Evolutionary conservation across 2,888 invertebrate genomes (phyloP).

Genomic region (Tipula lateralis): DNA sequence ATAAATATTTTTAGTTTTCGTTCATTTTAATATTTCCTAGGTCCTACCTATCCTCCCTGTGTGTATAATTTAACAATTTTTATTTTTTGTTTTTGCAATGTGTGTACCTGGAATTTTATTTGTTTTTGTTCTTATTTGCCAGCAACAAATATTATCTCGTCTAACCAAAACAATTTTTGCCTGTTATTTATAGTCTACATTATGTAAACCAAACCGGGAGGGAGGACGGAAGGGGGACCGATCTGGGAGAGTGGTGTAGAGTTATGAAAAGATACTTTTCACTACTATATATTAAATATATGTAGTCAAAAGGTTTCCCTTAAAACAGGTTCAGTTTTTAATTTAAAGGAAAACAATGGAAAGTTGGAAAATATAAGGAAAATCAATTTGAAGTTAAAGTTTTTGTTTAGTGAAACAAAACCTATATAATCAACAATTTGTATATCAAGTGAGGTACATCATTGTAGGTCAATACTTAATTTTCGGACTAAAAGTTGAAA

Average conservation of each 20-base stretch:
- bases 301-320: neutral
- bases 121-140: neutral
- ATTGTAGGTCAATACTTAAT: too few species aligned
- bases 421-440: too few species aligned
- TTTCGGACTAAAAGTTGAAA: too few species aligned
- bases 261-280: too few species aligned
- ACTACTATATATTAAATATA: neutral
- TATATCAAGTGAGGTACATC: too few species aligned
- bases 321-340: neutral
- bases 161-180: neutral
- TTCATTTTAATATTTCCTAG: neutral
- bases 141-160: neutral
- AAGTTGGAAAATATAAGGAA: neutral
- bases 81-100: neutral
- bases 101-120: neutral
- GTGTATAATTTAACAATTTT: neutral
- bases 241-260: neutral
- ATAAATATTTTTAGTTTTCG: neutral
- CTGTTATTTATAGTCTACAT: neutral
- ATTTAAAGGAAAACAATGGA: neutral
- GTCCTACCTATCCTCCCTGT: too few species aligned
- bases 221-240: neutral
- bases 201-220: neutral
- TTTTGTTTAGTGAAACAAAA: too few species aligned
- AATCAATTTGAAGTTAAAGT: neutral